These are phyloP conservation scores for Apotomis betuletana DNA, from an alignment of 2,888 invertebrate species.

Conservation along the genomic window DNA sequence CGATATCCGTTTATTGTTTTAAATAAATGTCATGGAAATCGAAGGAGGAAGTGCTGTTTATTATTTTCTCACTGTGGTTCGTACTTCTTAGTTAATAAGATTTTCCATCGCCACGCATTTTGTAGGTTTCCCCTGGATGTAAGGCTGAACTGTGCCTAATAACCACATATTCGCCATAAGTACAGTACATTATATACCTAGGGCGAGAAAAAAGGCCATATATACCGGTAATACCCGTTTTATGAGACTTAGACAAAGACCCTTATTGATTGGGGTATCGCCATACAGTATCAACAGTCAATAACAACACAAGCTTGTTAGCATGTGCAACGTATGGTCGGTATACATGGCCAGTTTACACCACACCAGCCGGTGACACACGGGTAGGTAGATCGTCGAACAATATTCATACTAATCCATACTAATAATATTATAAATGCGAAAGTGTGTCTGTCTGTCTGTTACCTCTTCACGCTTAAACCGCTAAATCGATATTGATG, in stretches of 20 bases:
- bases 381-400: not conserved
- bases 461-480: no score
- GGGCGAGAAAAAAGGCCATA: no score
- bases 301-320: conserved; percentile 30
- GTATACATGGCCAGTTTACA: conserved; percentile 49
- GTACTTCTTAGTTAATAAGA: conserved; percentile 57
- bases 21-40: no score
- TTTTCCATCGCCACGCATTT: conserved; percentile 49
- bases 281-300: conserved; percentile 5
- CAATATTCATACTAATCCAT: no score
- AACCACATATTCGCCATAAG: not conserved
- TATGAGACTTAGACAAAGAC: not conserved
- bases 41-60: not conserved
- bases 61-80: conserved; percentile 45
- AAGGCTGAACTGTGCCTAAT: conserved; percentile 14
- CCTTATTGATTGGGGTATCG: not conserved
- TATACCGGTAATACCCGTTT: no score
- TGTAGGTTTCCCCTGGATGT: conserved; percentile 46
- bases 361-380: conserved; percentile 14
- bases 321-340: conserved; percentile 49
- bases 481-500: no score
- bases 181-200: no score
- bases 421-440: no score
- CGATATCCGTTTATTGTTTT: no score
- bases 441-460: no score